Conservation (phyloP, 2,113 vertebrate species). For the Lipotes vexillifer region DNA sequence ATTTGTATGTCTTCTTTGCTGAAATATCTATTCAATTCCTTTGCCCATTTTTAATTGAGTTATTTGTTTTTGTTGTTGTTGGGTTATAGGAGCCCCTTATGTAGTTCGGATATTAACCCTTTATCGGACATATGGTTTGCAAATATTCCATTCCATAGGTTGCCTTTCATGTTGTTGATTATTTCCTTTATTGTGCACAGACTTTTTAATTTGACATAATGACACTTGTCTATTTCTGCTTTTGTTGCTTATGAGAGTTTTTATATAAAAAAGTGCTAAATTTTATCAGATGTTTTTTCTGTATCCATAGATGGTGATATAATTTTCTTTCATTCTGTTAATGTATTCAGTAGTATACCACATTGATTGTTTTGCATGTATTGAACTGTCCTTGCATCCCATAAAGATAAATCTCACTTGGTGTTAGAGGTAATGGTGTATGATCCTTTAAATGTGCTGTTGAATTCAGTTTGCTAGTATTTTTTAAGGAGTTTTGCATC, state of each 20-base stretch:
- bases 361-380: background rate
- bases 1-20: background rate
- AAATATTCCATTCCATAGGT: background rate
- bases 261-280: background rate
- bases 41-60: background rate
- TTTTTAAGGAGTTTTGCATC: background rate
- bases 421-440: background rate
- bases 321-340: background rate
- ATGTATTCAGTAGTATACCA: background rate
- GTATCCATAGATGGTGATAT: background rate
- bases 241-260: background rate
- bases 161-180: background rate
- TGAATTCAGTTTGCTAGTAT: background rate
- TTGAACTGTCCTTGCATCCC: background rate
- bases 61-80: background rate
- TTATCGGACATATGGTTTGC: background rate
- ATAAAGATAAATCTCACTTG: background rate
- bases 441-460: background rate
- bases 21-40: background rate
- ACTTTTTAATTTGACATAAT: background rate
- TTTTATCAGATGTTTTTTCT: background rate
- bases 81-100: background rate
- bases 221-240: background rate
- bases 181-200: background rate
- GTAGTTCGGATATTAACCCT: background rate